Conservation (phyloP, 2,797 vertebrate genomes). For the Malacoraja senta region DNA sequence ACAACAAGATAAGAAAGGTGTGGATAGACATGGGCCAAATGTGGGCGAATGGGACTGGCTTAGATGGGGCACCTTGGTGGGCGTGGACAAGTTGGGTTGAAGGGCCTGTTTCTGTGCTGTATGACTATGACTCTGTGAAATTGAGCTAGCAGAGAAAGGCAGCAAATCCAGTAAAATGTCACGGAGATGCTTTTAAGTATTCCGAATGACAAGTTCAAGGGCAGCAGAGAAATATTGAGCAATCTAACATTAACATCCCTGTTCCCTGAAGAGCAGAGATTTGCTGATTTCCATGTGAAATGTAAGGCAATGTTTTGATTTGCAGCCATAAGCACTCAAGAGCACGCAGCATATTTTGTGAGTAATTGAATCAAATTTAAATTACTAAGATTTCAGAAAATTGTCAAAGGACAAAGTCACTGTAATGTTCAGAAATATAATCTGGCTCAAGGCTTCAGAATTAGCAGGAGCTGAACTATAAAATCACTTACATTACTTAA, state of each 20-base stretch:
- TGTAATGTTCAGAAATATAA: not conserved
- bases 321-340: not conserved
- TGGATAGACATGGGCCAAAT: no score
- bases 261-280: not conserved
- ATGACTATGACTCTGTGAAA: not conserved
- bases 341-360: not conserved
- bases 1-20: no score
- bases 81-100: no score
- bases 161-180: not conserved
- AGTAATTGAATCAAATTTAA: conserved; percentile 17
- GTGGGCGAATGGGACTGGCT: no score
- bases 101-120: no score
- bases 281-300: not conserved
- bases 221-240: no score
- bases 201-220: not conserved
- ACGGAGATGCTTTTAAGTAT: not conserved
- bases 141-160: not conserved
- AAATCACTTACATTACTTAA: not conserved
- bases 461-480: not conserved
- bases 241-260: not conserved
- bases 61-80: no score
- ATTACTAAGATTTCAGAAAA: not conserved
- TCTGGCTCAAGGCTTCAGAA: not conserved
- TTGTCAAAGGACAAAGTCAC: not conserved
- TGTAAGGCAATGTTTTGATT: not conserved